Evolutionary conservation across 2,113 vertebrate species (phyloP).

Genomic region (Thryonomys swinderianus): DNA sequence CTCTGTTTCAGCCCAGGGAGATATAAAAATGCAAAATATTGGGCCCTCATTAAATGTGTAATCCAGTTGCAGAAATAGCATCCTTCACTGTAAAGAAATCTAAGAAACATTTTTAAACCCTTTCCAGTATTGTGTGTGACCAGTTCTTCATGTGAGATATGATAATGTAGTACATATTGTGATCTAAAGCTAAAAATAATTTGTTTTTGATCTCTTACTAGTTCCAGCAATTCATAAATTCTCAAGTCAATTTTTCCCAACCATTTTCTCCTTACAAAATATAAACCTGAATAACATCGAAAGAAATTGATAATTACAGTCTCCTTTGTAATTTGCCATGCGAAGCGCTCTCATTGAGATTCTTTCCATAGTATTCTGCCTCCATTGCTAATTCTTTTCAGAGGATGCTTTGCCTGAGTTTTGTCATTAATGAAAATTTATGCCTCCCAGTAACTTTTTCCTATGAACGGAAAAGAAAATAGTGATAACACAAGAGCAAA

Average conservation of each 20-base stretch:
- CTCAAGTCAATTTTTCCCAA: constrained; percentile 57
- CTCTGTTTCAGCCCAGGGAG: background rate
- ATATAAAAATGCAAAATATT: background rate
- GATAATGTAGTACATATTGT: background rate
- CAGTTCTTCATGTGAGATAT: background rate
- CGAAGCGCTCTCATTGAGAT: constrained; percentile 77
- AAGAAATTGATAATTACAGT: constrained; percentile 72
- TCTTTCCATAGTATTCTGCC: constrained; percentile 60
- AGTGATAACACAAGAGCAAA: constrained; percentile 49
- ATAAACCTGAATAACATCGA: constrained; percentile 34
- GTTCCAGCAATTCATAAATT: constrained; percentile 62
- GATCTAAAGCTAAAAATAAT: constrained; percentile 52
- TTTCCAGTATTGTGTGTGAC: background rate
- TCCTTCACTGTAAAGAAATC: background rate
- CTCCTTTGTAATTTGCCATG: constrained; percentile 74
- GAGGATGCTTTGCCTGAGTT: constrained; percentile 70
- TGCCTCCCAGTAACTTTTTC: constrained; percentile 56
- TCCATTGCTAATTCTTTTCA: constrained; percentile 77
- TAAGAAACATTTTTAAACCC: background rate
- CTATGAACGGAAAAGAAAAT: constrained; percentile 42
- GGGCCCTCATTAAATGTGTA: background rate
- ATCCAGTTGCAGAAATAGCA: background rate
- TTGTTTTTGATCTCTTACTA: constrained; percentile 55
- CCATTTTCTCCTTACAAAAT: constrained; percentile 54
- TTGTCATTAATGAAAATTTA: constrained; percentile 74